Evolutionary conservation across 2,113 vertebrate species (phyloP).

Genomic region (Ancistrus triradiatus): DNA sequence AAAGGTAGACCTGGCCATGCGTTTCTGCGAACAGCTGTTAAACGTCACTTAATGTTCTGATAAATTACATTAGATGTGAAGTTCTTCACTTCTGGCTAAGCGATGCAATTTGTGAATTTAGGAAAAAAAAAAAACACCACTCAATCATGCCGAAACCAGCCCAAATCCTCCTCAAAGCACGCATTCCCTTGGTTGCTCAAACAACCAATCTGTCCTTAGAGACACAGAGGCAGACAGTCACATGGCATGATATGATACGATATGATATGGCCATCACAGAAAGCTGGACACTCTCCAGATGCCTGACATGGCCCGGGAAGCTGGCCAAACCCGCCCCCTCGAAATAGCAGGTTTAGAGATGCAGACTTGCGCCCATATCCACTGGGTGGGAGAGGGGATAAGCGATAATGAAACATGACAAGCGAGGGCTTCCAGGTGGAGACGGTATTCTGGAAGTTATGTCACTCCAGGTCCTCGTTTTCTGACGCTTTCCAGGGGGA

Average conservation of each 20-base stretch:
- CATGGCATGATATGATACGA: not conserved
- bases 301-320: conserved; percentile 5
- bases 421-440: conserved; percentile 9
- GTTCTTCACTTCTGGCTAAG: not conserved
- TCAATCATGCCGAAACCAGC: not conserved
- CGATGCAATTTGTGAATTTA: not conserved
- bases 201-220: not conserved
- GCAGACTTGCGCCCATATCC: conserved; percentile 22
- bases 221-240: not conserved
- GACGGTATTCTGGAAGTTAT: conserved; percentile 19
- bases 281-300: not conserved
- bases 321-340: conserved; percentile 7
- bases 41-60: too few relatives aligned
- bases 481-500: conserved; percentile 10
- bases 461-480: conserved; percentile 1
- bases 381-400: conserved; percentile 3
- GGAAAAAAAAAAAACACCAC: not conserved
- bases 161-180: too few relatives aligned
- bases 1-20: not conserved
- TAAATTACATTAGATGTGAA: not conserved
- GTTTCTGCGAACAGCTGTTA: not conserved
- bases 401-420: conserved; percentile 39
- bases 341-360: conserved; percentile 10
- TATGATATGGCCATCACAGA: conserved; percentile 3
- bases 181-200: too few relatives aligned